A percentile compares a stretch with the other conserved stretches of the same genome.
Conservation (phyloP, 2,888 invertebrate genomes). For the Dexiosoma caninum region DNA sequence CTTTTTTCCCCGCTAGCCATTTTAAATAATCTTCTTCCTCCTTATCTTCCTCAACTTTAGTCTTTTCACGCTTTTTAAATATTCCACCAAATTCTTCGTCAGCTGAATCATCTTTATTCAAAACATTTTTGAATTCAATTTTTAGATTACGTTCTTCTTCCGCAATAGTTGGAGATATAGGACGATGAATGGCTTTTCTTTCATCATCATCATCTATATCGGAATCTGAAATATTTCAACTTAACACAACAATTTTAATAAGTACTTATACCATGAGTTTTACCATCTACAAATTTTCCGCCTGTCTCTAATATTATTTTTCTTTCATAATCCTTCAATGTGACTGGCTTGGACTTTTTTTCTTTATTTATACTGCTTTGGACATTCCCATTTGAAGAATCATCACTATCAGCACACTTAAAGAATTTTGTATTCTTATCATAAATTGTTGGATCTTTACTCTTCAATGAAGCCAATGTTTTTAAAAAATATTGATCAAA, state of each 20-base stretch:
- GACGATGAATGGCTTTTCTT: slow-evolving; percentile 65
- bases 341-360: slow-evolving; percentile 81
- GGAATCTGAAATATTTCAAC: slow-evolving; percentile 58
- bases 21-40: slow-evolving; percentile 83
- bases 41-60: slow-evolving; percentile 79
- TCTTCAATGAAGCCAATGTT: slow-evolving; percentile 90
- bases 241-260: neutral
- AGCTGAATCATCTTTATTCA: slow-evolving; percentile 77
- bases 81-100: slow-evolving; percentile 80
- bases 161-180: slow-evolving; percentile 80
- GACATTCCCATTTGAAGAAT: neutral
- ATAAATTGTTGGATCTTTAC: slow-evolving; percentile 93
- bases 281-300: slow-evolving; percentile 79
- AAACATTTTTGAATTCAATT: slow-evolving; percentile 81
- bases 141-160: slow-evolving; percentile 84
- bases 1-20: slow-evolving; percentile 88
- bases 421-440: slow-evolving; percentile 87
- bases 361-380: slow-evolving; percentile 34
- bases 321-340: slow-evolving; percentile 88
- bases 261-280: neutral
- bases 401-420: slow-evolving; percentile 70
- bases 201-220: slow-evolving; percentile 66
- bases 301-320: slow-evolving; percentile 85
- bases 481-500: slow-evolving; percentile 91
- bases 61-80: slow-evolving; percentile 80